phyloP scores from a whole-genome alignment of 2,113 vertebrate genomes.

The Thamnophis sirtalis region DNA sequence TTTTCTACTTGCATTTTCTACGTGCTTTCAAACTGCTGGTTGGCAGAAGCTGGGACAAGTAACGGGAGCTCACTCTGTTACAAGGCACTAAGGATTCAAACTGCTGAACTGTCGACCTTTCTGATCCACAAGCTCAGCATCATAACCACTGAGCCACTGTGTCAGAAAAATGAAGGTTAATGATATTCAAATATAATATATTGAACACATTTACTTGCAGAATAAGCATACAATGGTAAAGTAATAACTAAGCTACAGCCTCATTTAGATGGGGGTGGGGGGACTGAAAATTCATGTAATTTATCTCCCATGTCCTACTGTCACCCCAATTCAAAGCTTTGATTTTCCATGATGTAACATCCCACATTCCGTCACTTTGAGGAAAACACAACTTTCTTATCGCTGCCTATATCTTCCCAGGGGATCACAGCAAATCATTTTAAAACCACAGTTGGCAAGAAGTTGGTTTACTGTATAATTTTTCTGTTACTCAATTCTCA shows the following conservation, averaged over 20 bases:
- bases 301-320: too few species aligned
- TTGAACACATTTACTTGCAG: neutral
- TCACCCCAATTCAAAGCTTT: neutral
- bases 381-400: neutral
- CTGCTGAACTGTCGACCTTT: too few species aligned
- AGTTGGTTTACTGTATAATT: neutral
- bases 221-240: neutral
- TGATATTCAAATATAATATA: neutral
- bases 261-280: neutral
- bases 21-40: too few species aligned
- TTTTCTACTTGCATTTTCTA: too few species aligned
- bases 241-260: neutral
- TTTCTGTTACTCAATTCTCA: neutral
- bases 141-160: too few species aligned
- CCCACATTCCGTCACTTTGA: neutral
- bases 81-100: too few species aligned
- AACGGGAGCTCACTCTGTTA: too few species aligned
- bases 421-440: neutral
- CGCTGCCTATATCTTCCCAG: too few species aligned
- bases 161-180: neutral
- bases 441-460: neutral
- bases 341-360: neutral
- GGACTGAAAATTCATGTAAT: neutral
- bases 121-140: too few species aligned
- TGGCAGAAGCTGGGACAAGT: too few species aligned